Base-by-base conservation (phyloP, 2,113 vertebrate genomes). In the Octodon degus region DNA sequence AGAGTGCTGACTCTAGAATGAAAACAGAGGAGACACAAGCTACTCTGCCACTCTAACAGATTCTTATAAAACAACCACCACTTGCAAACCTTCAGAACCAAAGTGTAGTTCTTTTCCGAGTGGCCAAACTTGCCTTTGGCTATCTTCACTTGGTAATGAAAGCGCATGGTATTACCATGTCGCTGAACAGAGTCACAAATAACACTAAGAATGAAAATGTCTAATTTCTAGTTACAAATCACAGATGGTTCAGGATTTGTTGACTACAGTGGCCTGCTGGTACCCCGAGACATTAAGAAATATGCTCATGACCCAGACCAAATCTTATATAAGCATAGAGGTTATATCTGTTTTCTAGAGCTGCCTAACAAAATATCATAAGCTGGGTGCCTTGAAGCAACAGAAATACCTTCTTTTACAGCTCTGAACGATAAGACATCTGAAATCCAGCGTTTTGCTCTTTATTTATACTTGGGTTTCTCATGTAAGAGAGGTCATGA, bases 11-110 rank as follows among this genome's bases (percentile, higher is more conserved):
- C 94, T 84, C 65, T 63, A 67, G 91, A 70, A 43, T 80, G 12
- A 86, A 94, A 95, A 82, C 60, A 85, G 17, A 81, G 68, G 81
- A 84, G 92, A 82, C 60, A 89, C 6, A 50, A 81, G 89, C 20
- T 87, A 93, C 34, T 67, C 58, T 81, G 47, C 53, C 55, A 53
- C 16, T 68, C 9, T 32, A 67, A 92, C 27, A 63, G 50, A 70
- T 68, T 70, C 25, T 58, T 30, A 17, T 53, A 76, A 90, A 91
- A 77, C 82, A 90, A 76, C 65, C 77, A 60, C 47, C 0, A 5
- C 13, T 70, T 95, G 58, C 86, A 87, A 84, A 85, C 32, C 17
- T 65, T 60, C 58, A 68, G 47, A 79, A 68, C 3, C 80, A 27
- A 68, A 60, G 24, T 88, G 70, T 25, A 50, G 30, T 60, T 91